These are phyloP conservation scores for Zhengitettix transpicula DNA, from an alignment of 2,888 invertebrate species.

Conservation along the genomic window DNA sequence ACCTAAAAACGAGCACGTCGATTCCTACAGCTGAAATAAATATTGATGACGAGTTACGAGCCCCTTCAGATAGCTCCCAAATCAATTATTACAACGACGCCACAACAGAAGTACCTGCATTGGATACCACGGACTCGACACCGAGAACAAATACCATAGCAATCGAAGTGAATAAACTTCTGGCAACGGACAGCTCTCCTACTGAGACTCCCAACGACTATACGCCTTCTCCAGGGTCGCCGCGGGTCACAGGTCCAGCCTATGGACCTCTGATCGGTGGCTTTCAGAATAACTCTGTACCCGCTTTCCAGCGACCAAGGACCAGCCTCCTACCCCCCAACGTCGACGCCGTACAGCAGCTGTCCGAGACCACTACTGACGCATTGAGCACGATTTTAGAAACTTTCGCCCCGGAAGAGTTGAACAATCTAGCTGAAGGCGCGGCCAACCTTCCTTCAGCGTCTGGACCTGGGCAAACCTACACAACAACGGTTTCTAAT, in stretches of 20 bases:
- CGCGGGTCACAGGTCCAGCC: neutral
- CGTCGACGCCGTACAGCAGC: neutral
- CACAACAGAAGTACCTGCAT: no score
- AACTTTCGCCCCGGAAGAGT: slow-evolving; percentile 21
- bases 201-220: slow-evolving; percentile 1
- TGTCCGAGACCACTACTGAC: slow-evolving; percentile 1
- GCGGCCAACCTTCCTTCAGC: neutral
- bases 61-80: no score
- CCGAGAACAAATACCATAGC: neutral
- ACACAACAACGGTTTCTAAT: neutral
- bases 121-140: no score
- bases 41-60: neutral
- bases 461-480: neutral
- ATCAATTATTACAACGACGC: no score
- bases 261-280: slow-evolving; percentile 18
- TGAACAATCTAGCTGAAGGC: slow-evolving; percentile 18
- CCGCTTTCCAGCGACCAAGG: neutral
- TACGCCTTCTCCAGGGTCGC: slow-evolving; percentile 1
- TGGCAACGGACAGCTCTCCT: neutral
- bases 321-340: neutral
- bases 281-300: slow-evolving; percentile 18
- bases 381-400: slow-evolving; percentile 16
- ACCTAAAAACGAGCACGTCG: neutral
- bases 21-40: neutral
- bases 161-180: neutral